A percentile compares a stretch with the other conserved stretches of the same genome.
Evolutionary conservation across 2,797 vertebrate genomes (phyloP).

Genomic region (Aulostomus chinensis): DNA sequence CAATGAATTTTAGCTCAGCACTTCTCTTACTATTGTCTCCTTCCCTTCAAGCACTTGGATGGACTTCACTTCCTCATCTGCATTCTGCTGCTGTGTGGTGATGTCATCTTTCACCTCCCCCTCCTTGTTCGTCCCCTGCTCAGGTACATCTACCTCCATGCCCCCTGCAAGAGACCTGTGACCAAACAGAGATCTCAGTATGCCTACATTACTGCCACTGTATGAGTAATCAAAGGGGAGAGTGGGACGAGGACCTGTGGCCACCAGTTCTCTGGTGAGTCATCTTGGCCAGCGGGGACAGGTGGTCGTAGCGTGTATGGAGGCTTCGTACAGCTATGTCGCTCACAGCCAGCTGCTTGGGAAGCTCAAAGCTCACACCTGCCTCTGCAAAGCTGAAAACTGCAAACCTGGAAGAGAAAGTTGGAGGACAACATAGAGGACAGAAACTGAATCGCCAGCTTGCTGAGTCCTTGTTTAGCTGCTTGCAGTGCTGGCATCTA

Average conservation of each 20-base stretch:
- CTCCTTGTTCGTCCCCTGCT: not conserved
- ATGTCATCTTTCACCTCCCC: constrained; percentile 23
- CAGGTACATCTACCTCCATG: not conserved
- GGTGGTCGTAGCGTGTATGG: constrained; percentile 88
- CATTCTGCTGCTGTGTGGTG: fast-evolving
- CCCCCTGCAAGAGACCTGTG: constrained; percentile 29
- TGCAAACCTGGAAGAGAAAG: constrained; percentile 77
- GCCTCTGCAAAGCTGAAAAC: constrained; percentile 76
- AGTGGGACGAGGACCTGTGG: constrained; percentile 20
- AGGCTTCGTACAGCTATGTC: constrained; percentile 83
- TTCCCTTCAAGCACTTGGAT: constrained; percentile 20
- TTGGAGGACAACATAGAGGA: not conserved
- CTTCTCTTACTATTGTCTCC: constrained; percentile 47
- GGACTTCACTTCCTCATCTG: constrained; percentile 53
- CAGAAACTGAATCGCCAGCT: too few relatives aligned
- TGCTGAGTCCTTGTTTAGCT: not conserved
- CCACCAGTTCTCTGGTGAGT: constrained; percentile 13
- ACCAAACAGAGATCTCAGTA: not conserved
- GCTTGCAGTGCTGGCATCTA: not conserved
- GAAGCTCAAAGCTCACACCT: constrained; percentile 83
- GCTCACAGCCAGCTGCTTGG: constrained; percentile 80
- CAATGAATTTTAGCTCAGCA: too few relatives aligned
- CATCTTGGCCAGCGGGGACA: constrained; percentile 71
- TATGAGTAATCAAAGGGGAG: not conserved
- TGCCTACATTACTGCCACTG: not conserved